Conservation (phyloP, 2,888 invertebrate genomes). For the Drepanosiphum platanoidis region DNA sequence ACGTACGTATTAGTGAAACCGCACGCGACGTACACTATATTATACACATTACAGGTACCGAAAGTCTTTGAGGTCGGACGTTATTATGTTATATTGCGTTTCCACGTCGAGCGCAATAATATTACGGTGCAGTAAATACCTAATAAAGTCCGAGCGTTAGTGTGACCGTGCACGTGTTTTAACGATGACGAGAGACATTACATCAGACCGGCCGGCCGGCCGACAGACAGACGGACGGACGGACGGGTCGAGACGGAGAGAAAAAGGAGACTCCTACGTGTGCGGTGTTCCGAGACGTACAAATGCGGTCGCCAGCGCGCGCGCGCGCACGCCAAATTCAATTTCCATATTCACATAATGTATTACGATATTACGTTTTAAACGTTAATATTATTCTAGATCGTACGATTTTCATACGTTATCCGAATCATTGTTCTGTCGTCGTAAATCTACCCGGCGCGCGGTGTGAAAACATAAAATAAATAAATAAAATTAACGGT, state of each 20-base stretch:
- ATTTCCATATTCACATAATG: conserved; percentile 28
- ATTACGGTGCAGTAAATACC: too few relatives aligned
- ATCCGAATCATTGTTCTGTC: conserved; percentile 29
- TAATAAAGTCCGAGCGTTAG: too few relatives aligned
- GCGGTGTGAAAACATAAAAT: background rate
- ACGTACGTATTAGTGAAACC: too few relatives aligned
- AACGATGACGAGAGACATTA: background rate
- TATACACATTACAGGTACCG: too few relatives aligned
- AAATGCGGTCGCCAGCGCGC: background rate
- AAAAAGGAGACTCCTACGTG: background rate
- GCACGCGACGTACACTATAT: background rate
- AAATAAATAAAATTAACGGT: background rate
- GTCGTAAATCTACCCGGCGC: conserved; percentile 18
- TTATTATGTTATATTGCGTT: background rate
- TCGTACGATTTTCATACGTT: background rate
- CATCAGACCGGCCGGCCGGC: too few relatives aligned
- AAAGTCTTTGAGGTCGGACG: too few relatives aligned
- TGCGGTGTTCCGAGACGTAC: background rate
- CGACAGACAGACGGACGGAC: background rate
- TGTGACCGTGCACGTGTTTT: background rate
- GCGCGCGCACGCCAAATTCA: background rate
- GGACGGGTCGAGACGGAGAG: background rate
- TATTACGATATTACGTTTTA: background rate
- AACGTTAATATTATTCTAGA: background rate
- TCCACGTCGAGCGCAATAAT: background rate